A percentile compares a stretch with the other conserved stretches of the same genome.
Conservation (phyloP, 2,888 invertebrate genomes). For the Eudasyphora cyanicolor region DNA sequence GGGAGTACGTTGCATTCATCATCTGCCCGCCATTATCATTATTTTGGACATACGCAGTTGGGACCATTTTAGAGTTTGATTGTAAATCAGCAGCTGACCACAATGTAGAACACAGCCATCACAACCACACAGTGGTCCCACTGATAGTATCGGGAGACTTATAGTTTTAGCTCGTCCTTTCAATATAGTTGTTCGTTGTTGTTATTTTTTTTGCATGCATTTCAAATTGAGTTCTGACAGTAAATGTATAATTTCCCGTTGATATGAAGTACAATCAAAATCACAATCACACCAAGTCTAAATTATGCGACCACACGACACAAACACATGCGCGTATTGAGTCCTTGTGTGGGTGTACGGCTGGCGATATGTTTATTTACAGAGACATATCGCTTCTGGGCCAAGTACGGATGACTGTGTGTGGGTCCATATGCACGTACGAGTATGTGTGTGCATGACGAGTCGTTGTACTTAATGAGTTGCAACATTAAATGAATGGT, state of each 20-base stretch:
- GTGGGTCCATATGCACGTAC: not conserved
- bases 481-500: not conserved
- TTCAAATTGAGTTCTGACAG: conserved; percentile 6
- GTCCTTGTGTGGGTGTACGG: not conserved
- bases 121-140: not conserved
- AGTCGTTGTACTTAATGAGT: conserved; percentile 5
- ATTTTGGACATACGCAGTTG: too few relatives aligned
- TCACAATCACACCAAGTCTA: not conserved
- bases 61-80: not conserved
- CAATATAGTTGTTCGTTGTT: not conserved
- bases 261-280: not conserved
- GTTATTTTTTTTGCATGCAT: not conserved
- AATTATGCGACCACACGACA: too few relatives aligned
- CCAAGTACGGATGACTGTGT: not conserved
- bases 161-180: not conserved
- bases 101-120: not conserved
- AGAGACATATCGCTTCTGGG: not conserved
- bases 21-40: too few relatives aligned
- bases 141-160: not conserved
- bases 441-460: not conserved
- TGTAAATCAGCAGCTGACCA: conserved; percentile 1
- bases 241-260: conserved; percentile 8
- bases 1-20: too few relatives aligned
- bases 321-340: not conserved
- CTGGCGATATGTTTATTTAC: not conserved